These are phyloP conservation scores for Hypolimnas misippus DNA, from an alignment of 2,888 invertebrate species.

Conservation along the genomic window DNA sequence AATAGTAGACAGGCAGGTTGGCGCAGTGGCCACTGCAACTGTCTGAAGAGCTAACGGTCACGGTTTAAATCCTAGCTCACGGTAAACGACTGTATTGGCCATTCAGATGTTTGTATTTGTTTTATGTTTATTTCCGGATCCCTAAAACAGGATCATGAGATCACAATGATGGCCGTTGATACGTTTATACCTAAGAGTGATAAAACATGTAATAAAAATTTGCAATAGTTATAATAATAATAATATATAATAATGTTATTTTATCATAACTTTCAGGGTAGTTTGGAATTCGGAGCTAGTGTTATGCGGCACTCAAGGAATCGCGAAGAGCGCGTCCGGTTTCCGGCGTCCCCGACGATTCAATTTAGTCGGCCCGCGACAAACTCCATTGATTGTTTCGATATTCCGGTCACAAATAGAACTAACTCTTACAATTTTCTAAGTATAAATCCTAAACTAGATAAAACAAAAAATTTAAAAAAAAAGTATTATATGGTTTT, in stretches of 20 bases:
- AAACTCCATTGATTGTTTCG: conserved; percentile 81
- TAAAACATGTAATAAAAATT: conserved; percentile 5
- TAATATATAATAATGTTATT: background rate
- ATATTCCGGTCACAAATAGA: conserved; percentile 75
- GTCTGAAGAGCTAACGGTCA: no score
- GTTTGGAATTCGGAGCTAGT: conserved; percentile 50
- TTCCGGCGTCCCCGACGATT: conserved; percentile 67
- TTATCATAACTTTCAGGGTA: background rate
- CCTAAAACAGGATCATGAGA: no score
- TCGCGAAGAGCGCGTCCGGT: conserved; percentile 68
- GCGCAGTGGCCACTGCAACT: no score
- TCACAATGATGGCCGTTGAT: no score
- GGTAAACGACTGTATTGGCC: no score
- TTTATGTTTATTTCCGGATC: no score
- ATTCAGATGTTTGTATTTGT: no score
- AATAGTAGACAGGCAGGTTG: no score
- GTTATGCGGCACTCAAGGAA: conserved; percentile 49
- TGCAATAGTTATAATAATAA: background rate
- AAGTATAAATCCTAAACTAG: conserved; percentile 17
- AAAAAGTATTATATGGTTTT: conserved; percentile 12
- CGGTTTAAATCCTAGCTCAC: no score
- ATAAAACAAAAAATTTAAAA: background rate
- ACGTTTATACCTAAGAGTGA: no score
- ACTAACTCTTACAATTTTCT: conserved; percentile 50
- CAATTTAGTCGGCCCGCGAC: conserved; percentile 74